Conservation (phyloP, 2,888 invertebrate genomes). For the Autographa pulchrina region DNA sequence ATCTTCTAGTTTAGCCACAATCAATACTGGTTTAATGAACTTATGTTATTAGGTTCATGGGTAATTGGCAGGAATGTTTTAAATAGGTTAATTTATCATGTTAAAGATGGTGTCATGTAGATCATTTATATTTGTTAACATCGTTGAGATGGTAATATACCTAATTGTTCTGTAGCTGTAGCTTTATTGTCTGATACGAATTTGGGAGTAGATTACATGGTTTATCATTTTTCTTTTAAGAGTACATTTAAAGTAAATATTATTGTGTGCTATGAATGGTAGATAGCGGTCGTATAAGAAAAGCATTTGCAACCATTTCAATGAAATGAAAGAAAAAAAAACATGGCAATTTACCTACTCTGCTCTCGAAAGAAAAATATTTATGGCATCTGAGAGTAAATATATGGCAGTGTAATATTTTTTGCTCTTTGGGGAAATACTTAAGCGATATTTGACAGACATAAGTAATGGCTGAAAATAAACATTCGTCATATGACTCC, state of each 20-base stretch:
- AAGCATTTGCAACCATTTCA: no score
- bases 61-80: constrained; percentile 9
- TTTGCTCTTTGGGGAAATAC: neutral
- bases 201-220: neutral
- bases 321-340: neutral
- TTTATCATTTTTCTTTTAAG: neutral
- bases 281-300: no score
- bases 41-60: constrained; percentile 14
- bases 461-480: neutral
- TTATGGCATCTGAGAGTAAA: neutral
- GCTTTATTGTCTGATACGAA: neutral
- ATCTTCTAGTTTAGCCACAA: constrained; percentile 33
- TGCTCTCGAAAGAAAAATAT: neutral
- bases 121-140: constrained; percentile 1
- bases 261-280: no score
- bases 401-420: neutral
- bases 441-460: neutral
- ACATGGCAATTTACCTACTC: neutral
- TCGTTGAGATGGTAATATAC: neutral
- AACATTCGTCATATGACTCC: neutral
- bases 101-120: neutral
- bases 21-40: constrained; percentile 36
- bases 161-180: neutral
- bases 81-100: constrained; percentile 5
- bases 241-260: neutral